phyloP scores from a whole-genome alignment of 2,797 vertebrate species.

The Aldrovandia affinis region DNA sequence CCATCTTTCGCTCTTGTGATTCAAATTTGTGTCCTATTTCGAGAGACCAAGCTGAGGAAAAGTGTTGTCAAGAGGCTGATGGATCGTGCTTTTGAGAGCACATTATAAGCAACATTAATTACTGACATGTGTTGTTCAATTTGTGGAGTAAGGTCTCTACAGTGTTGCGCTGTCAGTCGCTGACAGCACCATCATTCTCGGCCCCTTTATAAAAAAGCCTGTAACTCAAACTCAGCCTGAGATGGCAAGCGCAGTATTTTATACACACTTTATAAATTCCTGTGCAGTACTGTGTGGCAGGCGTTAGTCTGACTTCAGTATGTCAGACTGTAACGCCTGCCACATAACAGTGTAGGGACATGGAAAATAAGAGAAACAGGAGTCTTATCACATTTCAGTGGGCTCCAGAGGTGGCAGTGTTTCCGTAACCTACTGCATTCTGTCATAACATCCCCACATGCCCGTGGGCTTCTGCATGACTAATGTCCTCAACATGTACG shows the following conservation, averaged over 20 bases:
- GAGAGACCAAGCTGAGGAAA: not conserved
- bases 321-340: too few relatives aligned
- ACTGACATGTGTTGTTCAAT: not conserved
- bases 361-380: slow-evolving; percentile 17
- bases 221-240: slow-evolving; percentile 6
- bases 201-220: not conserved
- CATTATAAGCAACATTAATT: slow-evolving; percentile 14
- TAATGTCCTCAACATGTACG: slow-evolving; percentile 45
- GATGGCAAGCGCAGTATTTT: not conserved
- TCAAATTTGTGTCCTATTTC: not conserved
- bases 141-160: not conserved
- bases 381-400: not conserved
- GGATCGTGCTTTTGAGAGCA: slow-evolving; percentile 8
- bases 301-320: not conserved
- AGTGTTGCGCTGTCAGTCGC: not conserved
- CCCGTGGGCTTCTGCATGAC: slow-evolving; percentile 33
- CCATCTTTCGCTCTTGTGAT: not conserved
- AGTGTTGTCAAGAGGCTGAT: not conserved
- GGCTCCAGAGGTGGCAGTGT: not conserved
- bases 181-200: slow-evolving; percentile 3
- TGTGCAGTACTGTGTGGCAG: not conserved
- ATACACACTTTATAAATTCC: not conserved
- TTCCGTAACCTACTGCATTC: not conserved
- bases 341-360: not conserved
- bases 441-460: slow-evolving; percentile 4